Conservation (phyloP, 2,888 invertebrate species). For the Trachelus troglodyta region DNA sequence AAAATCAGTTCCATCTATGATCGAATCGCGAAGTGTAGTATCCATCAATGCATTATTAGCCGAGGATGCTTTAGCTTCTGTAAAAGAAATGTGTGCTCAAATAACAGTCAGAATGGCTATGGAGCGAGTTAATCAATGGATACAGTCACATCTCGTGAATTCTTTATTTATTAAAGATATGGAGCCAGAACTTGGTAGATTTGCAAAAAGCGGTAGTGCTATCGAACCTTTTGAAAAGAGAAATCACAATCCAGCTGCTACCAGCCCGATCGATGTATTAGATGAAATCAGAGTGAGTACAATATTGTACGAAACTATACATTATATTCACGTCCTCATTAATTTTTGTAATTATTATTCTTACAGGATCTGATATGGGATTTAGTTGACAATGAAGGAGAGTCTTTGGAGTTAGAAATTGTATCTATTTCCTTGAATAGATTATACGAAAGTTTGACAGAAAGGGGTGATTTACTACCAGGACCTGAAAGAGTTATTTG, state of each 20-base stretch:
- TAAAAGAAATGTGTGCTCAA: constrained; percentile 68
- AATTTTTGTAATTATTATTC: constrained; percentile 7
- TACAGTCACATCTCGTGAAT: constrained; percentile 64
- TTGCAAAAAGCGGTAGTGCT: constrained; percentile 32
- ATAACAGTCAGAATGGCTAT: constrained; percentile 68
- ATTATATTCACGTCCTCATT: not conserved
- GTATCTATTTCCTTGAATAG: constrained; percentile 40
- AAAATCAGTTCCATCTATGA: constrained; percentile 43
- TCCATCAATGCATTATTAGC: constrained; percentile 69
- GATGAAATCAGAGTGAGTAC: constrained; percentile 48
- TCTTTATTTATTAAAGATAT: constrained; percentile 55
- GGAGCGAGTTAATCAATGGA: constrained; percentile 71
- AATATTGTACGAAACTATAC: not conserved
- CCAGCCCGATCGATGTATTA: constrained; percentile 48
- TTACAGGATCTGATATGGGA: constrained; percentile 51
- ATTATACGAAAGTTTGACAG: constrained; percentile 44
- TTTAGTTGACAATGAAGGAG: constrained; percentile 49
- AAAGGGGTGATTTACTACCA: constrained; percentile 48
- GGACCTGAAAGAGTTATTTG: constrained; percentile 46
- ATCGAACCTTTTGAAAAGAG: constrained; percentile 25
- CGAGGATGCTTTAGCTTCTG: constrained; percentile 67
- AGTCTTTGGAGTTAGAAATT: constrained; percentile 33
- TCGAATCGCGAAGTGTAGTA: constrained; percentile 45
- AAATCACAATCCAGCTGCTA: constrained; percentile 43
- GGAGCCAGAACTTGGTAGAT: constrained; percentile 45